These are phyloP conservation scores for Dryobota labecula DNA, from an alignment of 2,888 invertebrate genomes.

Conservation along the genomic window DNA sequence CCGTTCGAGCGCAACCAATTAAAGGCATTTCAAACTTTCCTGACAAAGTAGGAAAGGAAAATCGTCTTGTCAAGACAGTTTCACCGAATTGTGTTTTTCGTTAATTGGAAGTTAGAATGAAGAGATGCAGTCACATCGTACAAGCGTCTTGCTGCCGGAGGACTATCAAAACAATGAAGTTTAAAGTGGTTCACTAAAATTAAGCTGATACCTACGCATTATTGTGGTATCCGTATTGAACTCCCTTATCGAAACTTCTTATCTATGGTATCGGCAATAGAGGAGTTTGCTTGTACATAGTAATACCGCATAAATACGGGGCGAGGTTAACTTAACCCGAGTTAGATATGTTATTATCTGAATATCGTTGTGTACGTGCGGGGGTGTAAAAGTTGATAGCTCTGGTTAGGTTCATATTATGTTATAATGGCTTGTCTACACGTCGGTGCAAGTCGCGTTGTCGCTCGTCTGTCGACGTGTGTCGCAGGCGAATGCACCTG, in stretches of 20 bases:
- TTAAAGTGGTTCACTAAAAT: conserved; percentile 61
- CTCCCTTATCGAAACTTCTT: conserved; percentile 61
- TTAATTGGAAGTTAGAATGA: conserved; percentile 31
- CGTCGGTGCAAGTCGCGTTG: conserved; percentile 25
- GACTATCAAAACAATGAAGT: conserved; percentile 40
- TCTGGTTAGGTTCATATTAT: conserved; percentile 53
- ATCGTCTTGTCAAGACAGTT: conserved; percentile 20
- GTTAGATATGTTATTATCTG: conserved; percentile 60
- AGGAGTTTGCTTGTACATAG: conserved; percentile 61
- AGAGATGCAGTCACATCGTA: conserved; percentile 29
- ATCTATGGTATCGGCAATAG: conserved; percentile 66
- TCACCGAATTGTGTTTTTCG: conserved; percentile 13
- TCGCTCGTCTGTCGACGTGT: conserved; percentile 22
- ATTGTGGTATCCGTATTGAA: conserved; percentile 64
- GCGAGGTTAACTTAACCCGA: conserved; percentile 61
- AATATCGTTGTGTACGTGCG: conserved; percentile 53
- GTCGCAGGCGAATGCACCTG: conserved; percentile 39
- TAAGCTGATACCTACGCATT: conserved; percentile 59
- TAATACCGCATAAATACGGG: conserved; percentile 55
- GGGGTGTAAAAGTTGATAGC: conserved; percentile 60
- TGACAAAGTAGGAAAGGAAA: conserved; percentile 38
- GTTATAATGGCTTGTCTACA: conserved; percentile 56
- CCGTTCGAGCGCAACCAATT: conserved; percentile 30
- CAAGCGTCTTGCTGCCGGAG: background rate
- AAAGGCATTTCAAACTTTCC: conserved; percentile 42